Evolutionary conservation across 2,113 vertebrate species (phyloP).

Genomic region (Podocnemis expansa): DNA sequence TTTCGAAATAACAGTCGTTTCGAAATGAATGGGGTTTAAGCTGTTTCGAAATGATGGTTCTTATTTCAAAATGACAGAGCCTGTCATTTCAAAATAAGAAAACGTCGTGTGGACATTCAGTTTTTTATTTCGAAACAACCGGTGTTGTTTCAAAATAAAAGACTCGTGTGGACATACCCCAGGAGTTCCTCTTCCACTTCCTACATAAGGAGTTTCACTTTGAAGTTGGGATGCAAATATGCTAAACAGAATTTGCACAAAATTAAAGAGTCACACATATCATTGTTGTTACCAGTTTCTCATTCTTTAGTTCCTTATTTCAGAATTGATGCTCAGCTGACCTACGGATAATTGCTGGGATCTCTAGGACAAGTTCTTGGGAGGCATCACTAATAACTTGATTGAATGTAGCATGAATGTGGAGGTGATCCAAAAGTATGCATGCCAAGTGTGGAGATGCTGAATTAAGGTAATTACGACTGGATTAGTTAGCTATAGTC

Average conservation of each 20-base stretch:
- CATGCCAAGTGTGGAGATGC: rapidly evolving
- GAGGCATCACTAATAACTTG: background rate
- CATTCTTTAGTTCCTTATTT: background rate
- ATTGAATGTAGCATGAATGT: background rate
- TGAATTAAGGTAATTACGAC: background rate
- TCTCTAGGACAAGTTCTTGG: background rate
- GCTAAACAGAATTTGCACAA: background rate
- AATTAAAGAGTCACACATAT: background rate
- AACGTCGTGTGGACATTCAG: too few relatives aligned
- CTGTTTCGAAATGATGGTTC: too few relatives aligned
- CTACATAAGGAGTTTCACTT: rapidly evolving
- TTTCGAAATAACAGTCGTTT: too few relatives aligned
- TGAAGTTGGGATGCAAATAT: background rate
- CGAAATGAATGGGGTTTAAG: too few relatives aligned
- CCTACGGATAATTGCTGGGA: background rate
- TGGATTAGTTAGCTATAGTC: background rate
- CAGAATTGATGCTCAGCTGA: background rate
- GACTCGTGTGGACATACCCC: too few relatives aligned
- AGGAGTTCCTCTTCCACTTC: background rate
- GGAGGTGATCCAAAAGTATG: background rate
- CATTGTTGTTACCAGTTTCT: background rate
- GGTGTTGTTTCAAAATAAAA: too few relatives aligned
- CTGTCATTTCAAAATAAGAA: too few relatives aligned
- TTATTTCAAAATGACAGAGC: too few relatives aligned
- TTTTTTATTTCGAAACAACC: too few relatives aligned